phyloP scores from a whole-genome alignment of 1,140 invertebrate species.

The Ceratina calcarata region DNA sequence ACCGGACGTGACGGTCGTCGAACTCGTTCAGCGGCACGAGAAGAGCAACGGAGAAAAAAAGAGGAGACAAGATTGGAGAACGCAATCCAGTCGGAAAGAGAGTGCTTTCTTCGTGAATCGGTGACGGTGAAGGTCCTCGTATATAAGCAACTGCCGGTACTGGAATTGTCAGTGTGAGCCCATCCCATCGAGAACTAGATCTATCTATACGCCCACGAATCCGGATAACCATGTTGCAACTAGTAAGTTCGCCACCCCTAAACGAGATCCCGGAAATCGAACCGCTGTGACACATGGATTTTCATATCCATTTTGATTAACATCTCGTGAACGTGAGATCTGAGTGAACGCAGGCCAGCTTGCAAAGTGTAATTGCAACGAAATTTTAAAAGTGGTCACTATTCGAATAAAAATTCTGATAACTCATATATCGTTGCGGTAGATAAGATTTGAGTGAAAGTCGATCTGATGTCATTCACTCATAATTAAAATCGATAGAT shows the following conservation, averaged over 20 bases:
- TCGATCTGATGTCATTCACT: neutral
- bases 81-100: constrained; percentile 70
- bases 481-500: neutral
- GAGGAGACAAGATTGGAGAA: constrained; percentile 66
- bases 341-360: neutral
- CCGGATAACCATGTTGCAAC: constrained; percentile 56
- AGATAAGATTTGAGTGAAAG: neutral
- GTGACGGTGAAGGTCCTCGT: constrained; percentile 76
- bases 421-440: neutral
- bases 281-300: neutral
- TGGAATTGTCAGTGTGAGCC: constrained; percentile 73
- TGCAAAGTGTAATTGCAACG: neutral
- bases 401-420: too few species aligned
- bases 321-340: constrained; percentile 6
- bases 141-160: constrained; percentile 75
- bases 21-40: constrained; percentile 21
- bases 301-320: neutral
- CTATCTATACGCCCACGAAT: constrained; percentile 5
- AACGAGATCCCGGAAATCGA: neutral
- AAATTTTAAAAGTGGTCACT: too few species aligned
- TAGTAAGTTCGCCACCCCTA: constrained; percentile 66
- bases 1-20: neutral
- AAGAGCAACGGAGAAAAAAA: constrained; percentile 54
- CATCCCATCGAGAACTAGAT: constrained; percentile 38
- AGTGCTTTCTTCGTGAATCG: constrained; percentile 74